phyloP scores from a whole-genome alignment of 92 coral and sea anemone genomes.

The Muricea muricata region DNA sequence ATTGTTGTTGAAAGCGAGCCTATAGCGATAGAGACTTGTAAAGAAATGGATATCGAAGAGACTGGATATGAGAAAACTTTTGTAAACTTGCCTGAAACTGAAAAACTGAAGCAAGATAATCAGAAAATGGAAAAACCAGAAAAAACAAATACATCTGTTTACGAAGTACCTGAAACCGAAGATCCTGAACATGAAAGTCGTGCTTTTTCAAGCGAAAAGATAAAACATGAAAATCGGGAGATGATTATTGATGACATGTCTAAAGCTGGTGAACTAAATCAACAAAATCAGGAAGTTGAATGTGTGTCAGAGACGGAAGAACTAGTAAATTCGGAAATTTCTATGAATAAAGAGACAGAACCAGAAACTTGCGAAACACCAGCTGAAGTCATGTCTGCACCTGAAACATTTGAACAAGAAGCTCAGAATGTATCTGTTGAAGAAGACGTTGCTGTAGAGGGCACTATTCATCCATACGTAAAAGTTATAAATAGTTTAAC shows the following conservation, averaged over 20 bases:
- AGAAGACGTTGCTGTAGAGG: not conserved
- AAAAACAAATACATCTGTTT: not conserved
- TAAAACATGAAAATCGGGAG: not conserved
- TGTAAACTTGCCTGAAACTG: not conserved
- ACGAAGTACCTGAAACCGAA: not conserved
- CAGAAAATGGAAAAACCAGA: not conserved
- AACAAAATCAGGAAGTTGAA: not conserved
- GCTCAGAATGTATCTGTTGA: not conserved
- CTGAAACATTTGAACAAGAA: not conserved
- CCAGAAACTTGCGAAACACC: not conserved
- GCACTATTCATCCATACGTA: slow-evolving; percentile 12
- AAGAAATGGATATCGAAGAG: not conserved
- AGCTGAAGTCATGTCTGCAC: not conserved
- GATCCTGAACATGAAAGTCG: not conserved
- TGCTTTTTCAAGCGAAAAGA: not conserved
- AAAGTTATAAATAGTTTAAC: not conserved
- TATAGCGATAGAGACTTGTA: not conserved
- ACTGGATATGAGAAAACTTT: not conserved
- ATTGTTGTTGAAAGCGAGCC: not conserved
- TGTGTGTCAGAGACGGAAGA: too few relatives aligned
- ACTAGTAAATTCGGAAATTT: too few relatives aligned
- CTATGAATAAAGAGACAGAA: not conserved
- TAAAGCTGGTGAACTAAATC: not conserved
- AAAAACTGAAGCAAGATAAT: not conserved
- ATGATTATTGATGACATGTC: not conserved